Percentiles rank a stretch among this genome's conserved stretches.
phyloP scores from a whole-genome alignment of 2,797 vertebrate genomes.

The Lepilemur ruficaudatus region DNA sequence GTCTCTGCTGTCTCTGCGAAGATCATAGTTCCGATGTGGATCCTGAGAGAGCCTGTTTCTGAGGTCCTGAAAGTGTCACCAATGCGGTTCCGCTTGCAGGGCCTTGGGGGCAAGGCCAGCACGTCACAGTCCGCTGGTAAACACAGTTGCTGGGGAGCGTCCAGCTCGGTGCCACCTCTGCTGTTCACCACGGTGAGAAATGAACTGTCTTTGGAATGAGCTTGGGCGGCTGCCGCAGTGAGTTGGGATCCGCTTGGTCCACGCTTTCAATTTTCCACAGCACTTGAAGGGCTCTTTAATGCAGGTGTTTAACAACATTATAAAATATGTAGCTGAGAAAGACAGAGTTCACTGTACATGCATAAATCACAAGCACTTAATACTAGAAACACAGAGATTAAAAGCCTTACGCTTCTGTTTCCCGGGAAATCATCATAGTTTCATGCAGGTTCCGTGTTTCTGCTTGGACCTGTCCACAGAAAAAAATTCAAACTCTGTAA shows the following conservation, averaged over 20 bases:
- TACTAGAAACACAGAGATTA: not conserved
- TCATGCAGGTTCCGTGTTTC: not conserved
- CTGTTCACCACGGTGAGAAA: too few relatives aligned
- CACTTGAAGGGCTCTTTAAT: not conserved
- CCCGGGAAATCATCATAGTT: not conserved
- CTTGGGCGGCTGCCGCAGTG: too few relatives aligned
- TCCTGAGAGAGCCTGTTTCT: not conserved
- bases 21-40: rapidly evolving
- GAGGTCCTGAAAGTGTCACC: not conserved
- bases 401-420: not conserved
- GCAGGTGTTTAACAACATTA: not conserved
- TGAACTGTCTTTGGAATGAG: not conserved
- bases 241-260: too few relatives aligned
- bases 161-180: rapidly evolving
- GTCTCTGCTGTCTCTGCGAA: not conserved
- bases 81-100: rapidly evolving
- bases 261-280: not conserved
- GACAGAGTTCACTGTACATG: not conserved
- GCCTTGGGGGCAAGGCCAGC: rapidly evolving
- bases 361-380: not conserved
- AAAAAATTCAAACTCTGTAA: too few relatives aligned
- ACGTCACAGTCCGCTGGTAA: rapidly evolving
- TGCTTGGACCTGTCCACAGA: not conserved
- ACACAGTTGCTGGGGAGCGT: rapidly evolving
- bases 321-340: not conserved